Conservation (phyloP, 2,888 invertebrate genomes). For the Seladonia tumulorum region DNA sequence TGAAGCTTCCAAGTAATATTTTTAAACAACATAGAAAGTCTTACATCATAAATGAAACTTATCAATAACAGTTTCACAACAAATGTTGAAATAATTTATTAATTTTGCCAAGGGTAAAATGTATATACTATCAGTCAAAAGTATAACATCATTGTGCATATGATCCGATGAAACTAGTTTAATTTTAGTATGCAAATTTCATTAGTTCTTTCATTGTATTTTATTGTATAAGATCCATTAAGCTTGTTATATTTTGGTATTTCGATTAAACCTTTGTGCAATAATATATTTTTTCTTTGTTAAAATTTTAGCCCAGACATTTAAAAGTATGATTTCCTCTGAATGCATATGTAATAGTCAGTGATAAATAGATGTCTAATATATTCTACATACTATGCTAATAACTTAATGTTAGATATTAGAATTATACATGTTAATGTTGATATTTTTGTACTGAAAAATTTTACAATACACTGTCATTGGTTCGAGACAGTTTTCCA, state of each 20-base stretch:
- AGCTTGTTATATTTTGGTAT: neutral
- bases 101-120: neutral
- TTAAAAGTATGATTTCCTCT: neutral
- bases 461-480: neutral
- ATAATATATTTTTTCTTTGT: neutral
- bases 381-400: neutral
- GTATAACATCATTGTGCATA: neutral
- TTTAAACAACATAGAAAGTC: conserved; percentile 9
- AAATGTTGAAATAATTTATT: neutral
- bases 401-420: neutral
- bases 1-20: neutral
- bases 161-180: no score
- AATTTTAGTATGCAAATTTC: neutral
- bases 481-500: neutral
- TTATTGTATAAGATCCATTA: neutral
- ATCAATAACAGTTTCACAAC: neutral
- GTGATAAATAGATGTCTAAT: neutral
- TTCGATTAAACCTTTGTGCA: neutral
- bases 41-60: conserved; percentile 12
- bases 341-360: neutral
- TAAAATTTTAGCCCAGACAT: neutral
- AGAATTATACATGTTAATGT: neutral
- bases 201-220: neutral
- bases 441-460: neutral
- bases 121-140: neutral